Evolutionary conservation across 2,797 vertebrate species (phyloP).

Genomic region (Chiroxiphia lanceolata): DNA sequence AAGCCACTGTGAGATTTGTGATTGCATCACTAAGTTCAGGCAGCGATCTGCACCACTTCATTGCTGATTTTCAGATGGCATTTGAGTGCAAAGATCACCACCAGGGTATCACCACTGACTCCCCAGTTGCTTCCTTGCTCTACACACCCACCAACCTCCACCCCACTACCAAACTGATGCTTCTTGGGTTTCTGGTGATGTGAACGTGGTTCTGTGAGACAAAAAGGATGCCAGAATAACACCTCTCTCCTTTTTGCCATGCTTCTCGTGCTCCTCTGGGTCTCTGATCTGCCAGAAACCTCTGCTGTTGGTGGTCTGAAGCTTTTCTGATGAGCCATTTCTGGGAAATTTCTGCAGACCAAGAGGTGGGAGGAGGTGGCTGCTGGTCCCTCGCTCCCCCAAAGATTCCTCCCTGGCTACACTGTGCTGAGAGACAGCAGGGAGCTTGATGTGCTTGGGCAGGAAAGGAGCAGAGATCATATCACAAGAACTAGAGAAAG

Average conservation of each 20-base stretch:
- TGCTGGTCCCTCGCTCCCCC: neutral
- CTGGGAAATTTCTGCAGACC: neutral
- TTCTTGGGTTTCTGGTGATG: neutral
- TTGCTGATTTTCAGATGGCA: neutral
- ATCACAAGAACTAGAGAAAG: neutral
- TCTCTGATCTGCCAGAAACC: neutral
- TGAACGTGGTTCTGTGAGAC: rapidly evolving
- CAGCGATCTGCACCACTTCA: neutral
- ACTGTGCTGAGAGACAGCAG: neutral
- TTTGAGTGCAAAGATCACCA: neutral
- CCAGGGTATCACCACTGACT: neutral
- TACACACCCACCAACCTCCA: rapidly evolving
- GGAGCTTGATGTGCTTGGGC: neutral
- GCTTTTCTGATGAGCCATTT: neutral
- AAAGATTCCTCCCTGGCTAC: neutral
- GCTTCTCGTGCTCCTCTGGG: neutral
- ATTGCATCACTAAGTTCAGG: neutral
- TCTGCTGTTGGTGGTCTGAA: neutral
- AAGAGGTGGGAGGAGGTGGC: neutral
- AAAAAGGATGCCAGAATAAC: neutral
- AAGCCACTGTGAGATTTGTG: neutral
- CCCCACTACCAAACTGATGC: neutral
- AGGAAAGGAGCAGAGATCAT: neutral
- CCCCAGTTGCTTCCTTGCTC: neutral
- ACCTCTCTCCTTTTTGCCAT: neutral